Evolutionary conservation across 2,113 vertebrate species (phyloP).

Genomic region (Pholis gunnellus): DNA sequence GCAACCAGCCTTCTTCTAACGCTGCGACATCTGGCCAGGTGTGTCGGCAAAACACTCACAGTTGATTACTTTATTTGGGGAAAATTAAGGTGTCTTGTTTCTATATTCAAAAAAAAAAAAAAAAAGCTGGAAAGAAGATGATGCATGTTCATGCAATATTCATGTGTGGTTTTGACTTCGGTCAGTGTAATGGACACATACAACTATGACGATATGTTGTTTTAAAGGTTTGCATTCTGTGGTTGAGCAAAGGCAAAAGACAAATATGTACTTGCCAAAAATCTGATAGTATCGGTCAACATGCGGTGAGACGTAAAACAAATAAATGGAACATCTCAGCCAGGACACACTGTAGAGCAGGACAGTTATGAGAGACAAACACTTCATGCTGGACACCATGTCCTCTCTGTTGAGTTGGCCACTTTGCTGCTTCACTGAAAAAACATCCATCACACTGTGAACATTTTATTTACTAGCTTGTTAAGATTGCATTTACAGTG

Average conservation of each 20-base stretch:
- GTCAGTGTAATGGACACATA: conserved; percentile 33
- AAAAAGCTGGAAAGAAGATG: conserved; percentile 14
- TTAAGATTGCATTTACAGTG: conserved; percentile 81
- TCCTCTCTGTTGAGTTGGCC: background rate
- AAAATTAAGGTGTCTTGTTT: background rate
- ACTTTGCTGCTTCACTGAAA: background rate
- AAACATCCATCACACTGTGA: conserved; percentile 57
- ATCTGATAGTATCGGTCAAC: background rate
- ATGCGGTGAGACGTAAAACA: background rate
- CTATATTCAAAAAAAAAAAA: background rate
- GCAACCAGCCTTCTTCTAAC: background rate
- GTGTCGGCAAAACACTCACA: background rate
- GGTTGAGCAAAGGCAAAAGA: background rate
- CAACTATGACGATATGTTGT: conserved; percentile 17
- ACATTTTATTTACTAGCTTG: conserved; percentile 85
- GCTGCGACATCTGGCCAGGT: background rate
- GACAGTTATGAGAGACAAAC: background rate
- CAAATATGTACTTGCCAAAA: background rate
- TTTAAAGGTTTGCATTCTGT: conserved; percentile 16
- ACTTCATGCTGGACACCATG: background rate
- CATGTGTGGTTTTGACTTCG: conserved; percentile 34
- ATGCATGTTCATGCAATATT: conserved; percentile 68
- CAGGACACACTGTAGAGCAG: background rate
- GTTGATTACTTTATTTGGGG: background rate
- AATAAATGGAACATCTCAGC: conserved; percentile 1